Evolutionary conservation across 2,888 invertebrate species (phyloP).

Genomic region (Caenorhabditis afra): DNA sequence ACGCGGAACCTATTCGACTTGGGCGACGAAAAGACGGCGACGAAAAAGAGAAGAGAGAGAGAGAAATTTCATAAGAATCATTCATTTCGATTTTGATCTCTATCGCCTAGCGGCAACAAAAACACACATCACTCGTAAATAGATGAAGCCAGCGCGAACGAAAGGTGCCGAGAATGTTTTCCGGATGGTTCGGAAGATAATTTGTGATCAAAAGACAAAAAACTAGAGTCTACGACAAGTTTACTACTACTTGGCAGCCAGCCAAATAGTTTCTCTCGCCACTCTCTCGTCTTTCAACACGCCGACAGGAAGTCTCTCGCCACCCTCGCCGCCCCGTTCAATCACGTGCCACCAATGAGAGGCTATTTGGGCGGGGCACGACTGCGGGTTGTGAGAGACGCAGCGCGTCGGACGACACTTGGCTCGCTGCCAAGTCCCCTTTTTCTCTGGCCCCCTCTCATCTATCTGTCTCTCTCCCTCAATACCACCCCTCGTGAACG

Average conservation of each 20-base stretch:
- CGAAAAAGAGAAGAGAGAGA: too few species aligned
- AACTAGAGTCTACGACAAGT: neutral
- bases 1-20: too few species aligned
- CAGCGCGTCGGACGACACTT: slow-evolving; percentile 16
- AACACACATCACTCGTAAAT: too few species aligned
- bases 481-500: too few species aligned
- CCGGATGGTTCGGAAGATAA: neutral
- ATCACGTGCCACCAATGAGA: slow-evolving; percentile 45
- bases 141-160: too few species aligned
- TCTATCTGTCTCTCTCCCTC: too few species aligned
- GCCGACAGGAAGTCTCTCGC: neutral
- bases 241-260: neutral
- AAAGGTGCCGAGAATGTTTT: neutral
- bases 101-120: too few species aligned
- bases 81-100: too few species aligned
- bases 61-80: too few species aligned
- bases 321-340: slow-evolving; percentile 9
- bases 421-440: neutral
- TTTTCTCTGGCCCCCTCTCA: too few species aligned
- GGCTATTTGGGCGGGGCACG: slow-evolving; percentile 7
- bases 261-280: slow-evolving; percentile 1
- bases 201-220: neutral
- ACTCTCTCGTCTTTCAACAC: slow-evolving; percentile 1
- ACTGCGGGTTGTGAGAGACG: slow-evolving; percentile 8
- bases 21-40: too few species aligned